Evolutionary conservation across 2,113 vertebrate species (phyloP).

Genomic region (Odocoileus virginianus): DNA sequence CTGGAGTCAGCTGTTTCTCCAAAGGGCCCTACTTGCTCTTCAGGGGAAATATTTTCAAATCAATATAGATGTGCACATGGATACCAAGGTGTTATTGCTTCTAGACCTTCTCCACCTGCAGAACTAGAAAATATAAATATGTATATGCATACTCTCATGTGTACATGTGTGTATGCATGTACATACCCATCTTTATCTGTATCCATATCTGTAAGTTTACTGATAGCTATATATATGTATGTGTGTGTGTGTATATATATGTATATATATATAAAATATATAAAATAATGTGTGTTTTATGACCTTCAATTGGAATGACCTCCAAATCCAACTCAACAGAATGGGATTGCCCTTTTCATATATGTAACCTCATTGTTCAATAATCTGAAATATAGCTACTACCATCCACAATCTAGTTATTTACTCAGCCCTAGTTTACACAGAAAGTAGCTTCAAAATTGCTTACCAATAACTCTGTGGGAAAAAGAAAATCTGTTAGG

Average conservation of each 20-base stretch:
- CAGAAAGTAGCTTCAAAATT: background rate
- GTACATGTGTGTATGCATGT: too few species aligned
- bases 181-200: background rate
- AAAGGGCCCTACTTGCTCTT: background rate
- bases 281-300: background rate
- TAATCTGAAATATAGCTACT: background rate
- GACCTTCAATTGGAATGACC: background rate
- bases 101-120: background rate
- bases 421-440: background rate
- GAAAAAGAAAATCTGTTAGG: background rate
- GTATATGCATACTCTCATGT: accelerated
- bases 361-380: background rate
- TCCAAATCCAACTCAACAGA: background rate
- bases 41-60: background rate
- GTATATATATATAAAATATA: background rate
- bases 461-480: background rate
- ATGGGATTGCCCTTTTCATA: background rate
- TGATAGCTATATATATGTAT: background rate
- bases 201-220: background rate
- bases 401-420: background rate
- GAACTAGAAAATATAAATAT: background rate
- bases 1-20: background rate
- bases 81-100: background rate
- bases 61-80: background rate
- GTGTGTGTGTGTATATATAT: background rate